Percentiles rank a stretch among this genome's conserved stretches.
Evolutionary conservation across 2,888 invertebrate genomes (phyloP).

Genomic region (Drosophila koepferae): DNA sequence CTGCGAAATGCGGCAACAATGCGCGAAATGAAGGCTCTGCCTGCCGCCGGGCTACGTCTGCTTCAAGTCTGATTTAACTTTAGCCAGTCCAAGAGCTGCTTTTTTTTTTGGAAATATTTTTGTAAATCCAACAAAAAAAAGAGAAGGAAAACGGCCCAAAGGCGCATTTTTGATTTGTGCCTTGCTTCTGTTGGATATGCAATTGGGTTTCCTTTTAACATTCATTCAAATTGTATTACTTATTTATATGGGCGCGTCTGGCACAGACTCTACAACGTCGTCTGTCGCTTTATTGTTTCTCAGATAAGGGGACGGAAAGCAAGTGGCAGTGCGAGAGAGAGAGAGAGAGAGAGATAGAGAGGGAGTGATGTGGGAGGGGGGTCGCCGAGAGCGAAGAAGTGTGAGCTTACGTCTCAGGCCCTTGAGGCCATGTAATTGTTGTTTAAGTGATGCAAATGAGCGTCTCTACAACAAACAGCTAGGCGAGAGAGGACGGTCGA

Average conservation of each 20-base stretch:
- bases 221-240: slow-evolving; percentile 47
- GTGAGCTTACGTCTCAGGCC: slow-evolving; percentile 17
- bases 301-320: not conserved
- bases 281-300: slow-evolving; percentile 67
- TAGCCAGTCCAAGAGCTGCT: slow-evolving; percentile 22
- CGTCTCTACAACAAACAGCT: slow-evolving; percentile 47
- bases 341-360: not conserved
- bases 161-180: slow-evolving; percentile 59
- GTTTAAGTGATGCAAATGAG: slow-evolving; percentile 75
- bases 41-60: slow-evolving; percentile 27
- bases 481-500: not conserved
- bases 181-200: slow-evolving; percentile 5
- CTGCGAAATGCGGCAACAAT: slow-evolving; percentile 74
- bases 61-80: slow-evolving; percentile 47
- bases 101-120: not conserved
- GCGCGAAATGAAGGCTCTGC: slow-evolving; percentile 42
- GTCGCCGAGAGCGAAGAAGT: not conserved
- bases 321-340: not conserved
- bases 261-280: slow-evolving; percentile 16
- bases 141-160: slow-evolving; percentile 37
- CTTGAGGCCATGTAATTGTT: slow-evolving; percentile 69
- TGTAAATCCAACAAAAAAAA: slow-evolving; percentile 9
- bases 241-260: slow-evolving; percentile 50
- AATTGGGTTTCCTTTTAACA: slow-evolving; percentile 18
- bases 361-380: not conserved